Conservation (phyloP, 1,140 invertebrate species). For the Episyrphus balteatus region DNA sequence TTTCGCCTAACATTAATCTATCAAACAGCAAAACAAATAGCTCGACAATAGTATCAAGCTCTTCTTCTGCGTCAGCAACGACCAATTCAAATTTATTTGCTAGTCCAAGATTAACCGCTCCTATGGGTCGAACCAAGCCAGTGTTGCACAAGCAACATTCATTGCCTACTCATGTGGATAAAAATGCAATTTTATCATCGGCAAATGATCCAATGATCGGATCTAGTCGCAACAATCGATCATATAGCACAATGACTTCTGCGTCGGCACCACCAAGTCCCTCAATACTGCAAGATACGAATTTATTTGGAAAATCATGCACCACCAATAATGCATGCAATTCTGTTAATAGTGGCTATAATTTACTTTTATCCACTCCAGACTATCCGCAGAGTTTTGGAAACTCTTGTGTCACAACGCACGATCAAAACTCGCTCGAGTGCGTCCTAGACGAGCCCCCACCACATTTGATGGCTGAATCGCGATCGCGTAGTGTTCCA, state of each 20-base stretch:
- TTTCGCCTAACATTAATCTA: slow-evolving; percentile 49
- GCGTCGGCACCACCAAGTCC: slow-evolving; percentile 34
- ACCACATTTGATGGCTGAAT: background rate
- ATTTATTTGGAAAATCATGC: too few relatives aligned
- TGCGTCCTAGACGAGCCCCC: background rate
- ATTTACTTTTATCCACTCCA: too few relatives aligned
- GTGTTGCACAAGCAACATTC: slow-evolving; percentile 27
- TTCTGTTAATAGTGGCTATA: background rate
- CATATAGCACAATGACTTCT: slow-evolving; percentile 22
- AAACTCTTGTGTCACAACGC: background rate
- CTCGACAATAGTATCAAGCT: slow-evolving; percentile 42
- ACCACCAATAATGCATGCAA: too few relatives aligned
- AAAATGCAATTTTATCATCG: slow-evolving; percentile 7
- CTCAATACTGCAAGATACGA: slow-evolving; percentile 20
- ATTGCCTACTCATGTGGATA: slow-evolving; percentile 3
- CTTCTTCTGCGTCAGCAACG: slow-evolving; percentile 48
- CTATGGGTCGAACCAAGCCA: slow-evolving; percentile 41
- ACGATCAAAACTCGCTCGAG: slow-evolving; percentile 28
- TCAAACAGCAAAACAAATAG: slow-evolving; percentile 35
- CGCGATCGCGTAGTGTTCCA: slow-evolving; percentile 28
- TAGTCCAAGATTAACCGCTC: slow-evolving; percentile 64
- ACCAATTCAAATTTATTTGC: slow-evolving; percentile 57
- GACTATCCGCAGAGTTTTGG: too few relatives aligned
- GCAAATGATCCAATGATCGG: slow-evolving; percentile 29
- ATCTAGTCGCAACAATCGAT: slow-evolving; percentile 19